Conservation (phyloP, 1,140 invertebrate species). For the Drepana arcuata region DNA sequence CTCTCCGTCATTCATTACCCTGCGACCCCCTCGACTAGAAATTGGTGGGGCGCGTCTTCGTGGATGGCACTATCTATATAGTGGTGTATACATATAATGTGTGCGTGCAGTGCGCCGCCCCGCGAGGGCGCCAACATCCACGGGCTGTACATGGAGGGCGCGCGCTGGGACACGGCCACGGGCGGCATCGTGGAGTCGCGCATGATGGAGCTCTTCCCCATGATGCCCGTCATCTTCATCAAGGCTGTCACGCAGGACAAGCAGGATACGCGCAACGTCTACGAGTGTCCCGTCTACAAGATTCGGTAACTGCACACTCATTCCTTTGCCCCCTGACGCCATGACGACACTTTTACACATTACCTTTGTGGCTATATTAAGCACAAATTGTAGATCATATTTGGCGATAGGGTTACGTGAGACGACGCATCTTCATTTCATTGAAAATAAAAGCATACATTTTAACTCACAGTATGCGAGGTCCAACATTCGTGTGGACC, state of each 20-base stretch:
- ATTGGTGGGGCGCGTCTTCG: too few species aligned
- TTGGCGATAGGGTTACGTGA: too few species aligned
- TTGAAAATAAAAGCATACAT: too few species aligned
- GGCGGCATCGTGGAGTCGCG: constrained; percentile 87
- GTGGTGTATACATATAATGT: not conserved
- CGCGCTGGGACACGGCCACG: constrained; percentile 87
- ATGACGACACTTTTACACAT: not conserved
- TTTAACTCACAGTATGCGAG: constrained; percentile 78
- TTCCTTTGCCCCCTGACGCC: not conserved
- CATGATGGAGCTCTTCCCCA: constrained; percentile 90
- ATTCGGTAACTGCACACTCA: constrained; percentile 74
- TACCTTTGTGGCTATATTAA: not conserved
- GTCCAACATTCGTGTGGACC: constrained; percentile 95
- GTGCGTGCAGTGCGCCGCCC: constrained; percentile 76
- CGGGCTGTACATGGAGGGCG: constrained; percentile 94
- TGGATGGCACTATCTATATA: too few species aligned
- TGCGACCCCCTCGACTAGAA: too few species aligned
- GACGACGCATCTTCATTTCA: too few species aligned
- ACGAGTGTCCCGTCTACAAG: constrained; percentile 96
- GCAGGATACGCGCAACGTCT: constrained; percentile 88
- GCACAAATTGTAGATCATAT: not conserved
- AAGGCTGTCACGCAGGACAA: constrained; percentile 91
- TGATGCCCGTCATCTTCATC: constrained; percentile 94
- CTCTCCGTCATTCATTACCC: too few species aligned
- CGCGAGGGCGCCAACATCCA: constrained; percentile 93